Conservation (phyloP, 2,113 vertebrate genomes). For the Morone saxatilis region DNA sequence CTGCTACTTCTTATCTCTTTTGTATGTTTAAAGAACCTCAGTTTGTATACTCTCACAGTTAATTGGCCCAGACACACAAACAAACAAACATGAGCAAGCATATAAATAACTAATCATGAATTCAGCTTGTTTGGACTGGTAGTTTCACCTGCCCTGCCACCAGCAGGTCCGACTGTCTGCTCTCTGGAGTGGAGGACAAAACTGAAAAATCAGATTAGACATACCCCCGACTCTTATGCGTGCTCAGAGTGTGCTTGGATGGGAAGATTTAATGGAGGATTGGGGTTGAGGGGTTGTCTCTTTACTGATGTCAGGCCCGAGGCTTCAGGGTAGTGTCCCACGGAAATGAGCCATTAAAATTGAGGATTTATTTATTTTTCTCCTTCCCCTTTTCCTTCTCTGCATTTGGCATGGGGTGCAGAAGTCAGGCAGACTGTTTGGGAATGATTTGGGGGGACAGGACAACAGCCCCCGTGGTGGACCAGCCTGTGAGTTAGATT, state of each 20-base stretch:
- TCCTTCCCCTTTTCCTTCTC: constrained; percentile 64
- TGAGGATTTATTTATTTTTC: constrained; percentile 82
- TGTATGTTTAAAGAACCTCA: constrained; percentile 1
- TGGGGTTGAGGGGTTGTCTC: constrained; percentile 53
- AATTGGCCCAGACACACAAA: constrained; percentile 27
- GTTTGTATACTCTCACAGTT: not conserved
- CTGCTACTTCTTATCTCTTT: not conserved
- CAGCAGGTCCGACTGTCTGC: constrained; percentile 21
- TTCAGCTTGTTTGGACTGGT: not conserved
- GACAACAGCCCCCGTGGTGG: constrained; percentile 33
- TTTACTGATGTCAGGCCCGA: constrained; percentile 62
- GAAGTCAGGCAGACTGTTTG: constrained; percentile 69
- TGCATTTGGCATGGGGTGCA: constrained; percentile 58
- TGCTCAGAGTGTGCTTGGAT: constrained; percentile 30
- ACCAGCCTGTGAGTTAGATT: constrained; percentile 58
- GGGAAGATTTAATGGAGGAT: constrained; percentile 44
- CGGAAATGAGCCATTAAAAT: constrained; percentile 81
- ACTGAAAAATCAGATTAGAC: constrained; percentile 71
- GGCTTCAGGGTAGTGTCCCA: constrained; percentile 77
- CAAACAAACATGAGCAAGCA: constrained; percentile 5
- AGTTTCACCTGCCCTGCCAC: constrained; percentile 32
- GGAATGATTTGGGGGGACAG: constrained; percentile 65
- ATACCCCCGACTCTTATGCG: constrained; percentile 40
- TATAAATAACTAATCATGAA: constrained; percentile 23
- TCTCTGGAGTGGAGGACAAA: constrained; percentile 24